Evolutionary conservation across 2,888 invertebrate species (phyloP).

Genomic region (Mechanitis messenoides): DNA sequence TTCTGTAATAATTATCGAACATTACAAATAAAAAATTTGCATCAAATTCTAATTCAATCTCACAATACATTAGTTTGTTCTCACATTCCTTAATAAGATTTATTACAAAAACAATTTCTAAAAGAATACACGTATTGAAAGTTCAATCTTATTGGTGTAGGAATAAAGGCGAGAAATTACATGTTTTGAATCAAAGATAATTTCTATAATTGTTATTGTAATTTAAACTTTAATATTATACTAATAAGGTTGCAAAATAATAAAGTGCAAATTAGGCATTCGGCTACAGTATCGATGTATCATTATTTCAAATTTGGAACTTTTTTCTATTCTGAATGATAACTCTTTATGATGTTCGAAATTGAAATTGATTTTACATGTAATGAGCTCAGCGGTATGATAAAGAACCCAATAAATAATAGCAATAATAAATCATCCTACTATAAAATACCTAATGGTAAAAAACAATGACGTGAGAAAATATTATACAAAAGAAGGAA

Average conservation of each 20-base stretch:
- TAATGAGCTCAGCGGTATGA: conserved; percentile 29
- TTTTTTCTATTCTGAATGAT: conserved; percentile 26
- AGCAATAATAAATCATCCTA: conserved; percentile 31
- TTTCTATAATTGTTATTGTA: background rate
- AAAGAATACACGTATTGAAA: background rate
- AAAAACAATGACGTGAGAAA: conserved; percentile 19
- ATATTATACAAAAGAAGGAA: conserved; percentile 8
- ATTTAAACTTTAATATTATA: conserved; percentile 10
- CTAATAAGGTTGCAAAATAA: background rate
- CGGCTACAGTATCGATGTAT: conserved; percentile 2
- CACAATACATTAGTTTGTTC: too few relatives aligned
- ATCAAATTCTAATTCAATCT: too few relatives aligned
- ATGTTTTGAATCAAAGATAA: too few relatives aligned
- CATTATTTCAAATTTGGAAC: conserved; percentile 6
- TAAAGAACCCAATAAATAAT: conserved; percentile 25
- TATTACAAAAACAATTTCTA: conserved; percentile 11
- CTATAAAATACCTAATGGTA: conserved; percentile 23
- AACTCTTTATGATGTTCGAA: conserved; percentile 24
- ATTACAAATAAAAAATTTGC: too few relatives aligned
- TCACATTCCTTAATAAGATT: too few relatives aligned
- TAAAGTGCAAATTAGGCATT: background rate
- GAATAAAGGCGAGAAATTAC: background rate
- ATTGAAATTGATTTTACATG: conserved; percentile 31
- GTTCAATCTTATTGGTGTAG: conserved; percentile 9
- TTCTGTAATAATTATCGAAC: too few relatives aligned